Evolutionary conservation across 1,140 invertebrate genomes (phyloP).

Genomic region (Microplitis demolitor): DNA sequence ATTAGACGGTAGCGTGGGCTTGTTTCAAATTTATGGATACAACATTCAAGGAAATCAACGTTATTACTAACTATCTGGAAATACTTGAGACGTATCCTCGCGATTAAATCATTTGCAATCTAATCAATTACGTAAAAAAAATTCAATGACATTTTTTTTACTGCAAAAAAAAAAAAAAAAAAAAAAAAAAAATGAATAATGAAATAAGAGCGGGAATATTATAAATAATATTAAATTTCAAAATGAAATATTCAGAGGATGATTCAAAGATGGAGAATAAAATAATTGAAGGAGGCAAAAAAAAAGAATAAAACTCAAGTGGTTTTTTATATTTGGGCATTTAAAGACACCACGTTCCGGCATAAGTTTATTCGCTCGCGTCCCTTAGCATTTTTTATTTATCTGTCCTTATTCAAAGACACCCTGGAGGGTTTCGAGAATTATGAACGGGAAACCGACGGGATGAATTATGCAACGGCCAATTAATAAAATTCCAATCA

Average conservation of each 20-base stretch:
- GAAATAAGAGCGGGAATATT: too few relatives aligned
- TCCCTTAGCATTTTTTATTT: slow-evolving; percentile 21
- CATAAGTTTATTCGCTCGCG: too few relatives aligned
- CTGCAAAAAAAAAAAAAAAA: too few relatives aligned
- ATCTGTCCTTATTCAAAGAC: slow-evolving; percentile 1
- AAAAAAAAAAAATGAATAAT: too few relatives aligned
- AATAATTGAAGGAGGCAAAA: neutral
- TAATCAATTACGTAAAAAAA: neutral
- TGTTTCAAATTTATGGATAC: slow-evolving; percentile 32
- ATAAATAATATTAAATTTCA: too few relatives aligned
- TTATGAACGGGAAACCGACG: slow-evolving; percentile 36
- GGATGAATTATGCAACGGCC: slow-evolving; percentile 55
- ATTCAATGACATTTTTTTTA: too few relatives aligned
- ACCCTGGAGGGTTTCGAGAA: slow-evolving; percentile 30
- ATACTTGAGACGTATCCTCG: too few relatives aligned
- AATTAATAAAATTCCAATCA: slow-evolving; percentile 59
- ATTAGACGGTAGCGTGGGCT: slow-evolving; percentile 29
- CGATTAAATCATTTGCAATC: too few relatives aligned
- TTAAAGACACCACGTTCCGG: neutral
- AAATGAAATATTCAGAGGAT: too few relatives aligned
- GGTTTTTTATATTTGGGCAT: neutral
- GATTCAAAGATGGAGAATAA: too few relatives aligned
- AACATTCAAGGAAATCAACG: slow-evolving; percentile 24
- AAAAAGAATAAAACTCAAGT: neutral
- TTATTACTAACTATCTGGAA: neutral